A percentile compares a stretch with the other conserved stretches of the same genome.
phyloP scores from a whole-genome alignment of 2,113 vertebrate species.

The Rostratula benghalensis region DNA sequence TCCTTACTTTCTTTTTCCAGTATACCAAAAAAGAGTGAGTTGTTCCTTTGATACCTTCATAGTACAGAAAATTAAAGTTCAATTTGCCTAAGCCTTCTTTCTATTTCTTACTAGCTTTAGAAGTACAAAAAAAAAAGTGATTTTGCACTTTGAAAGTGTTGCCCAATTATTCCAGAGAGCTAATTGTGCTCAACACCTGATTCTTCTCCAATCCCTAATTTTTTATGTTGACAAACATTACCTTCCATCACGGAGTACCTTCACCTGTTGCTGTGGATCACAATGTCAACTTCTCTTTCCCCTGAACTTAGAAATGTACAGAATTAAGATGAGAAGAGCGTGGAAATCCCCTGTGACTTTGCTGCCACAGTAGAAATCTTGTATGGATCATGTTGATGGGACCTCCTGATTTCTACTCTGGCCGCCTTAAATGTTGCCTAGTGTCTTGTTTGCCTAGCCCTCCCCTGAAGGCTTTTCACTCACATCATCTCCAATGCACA shows the following conservation, averaged over 20 bases:
- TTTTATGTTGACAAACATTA: neutral
- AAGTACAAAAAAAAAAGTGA: neutral
- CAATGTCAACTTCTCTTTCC: neutral
- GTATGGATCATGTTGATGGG: neutral
- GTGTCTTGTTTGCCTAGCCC: neutral
- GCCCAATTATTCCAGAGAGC: neutral
- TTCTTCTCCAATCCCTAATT: neutral
- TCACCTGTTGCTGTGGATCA: neutral
- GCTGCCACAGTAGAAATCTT: neutral
- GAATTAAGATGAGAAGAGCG: neutral
- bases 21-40: neutral
- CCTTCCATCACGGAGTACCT: neutral
- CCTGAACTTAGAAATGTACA: neutral
- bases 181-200: neutral
- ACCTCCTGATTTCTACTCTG: neutral
- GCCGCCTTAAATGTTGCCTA: rapidly evolving
- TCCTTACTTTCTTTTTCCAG: neutral
- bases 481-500: neutral
- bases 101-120: neutral
- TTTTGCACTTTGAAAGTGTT: neutral
- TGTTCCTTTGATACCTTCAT: neutral
- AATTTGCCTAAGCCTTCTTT: neutral
- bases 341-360: neutral
- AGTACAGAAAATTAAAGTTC: neutral
- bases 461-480: neutral